These are phyloP conservation scores for Ooceraea biroi DNA, from an alignment of 1,140 invertebrate genomes.

Conservation along the genomic window DNA sequence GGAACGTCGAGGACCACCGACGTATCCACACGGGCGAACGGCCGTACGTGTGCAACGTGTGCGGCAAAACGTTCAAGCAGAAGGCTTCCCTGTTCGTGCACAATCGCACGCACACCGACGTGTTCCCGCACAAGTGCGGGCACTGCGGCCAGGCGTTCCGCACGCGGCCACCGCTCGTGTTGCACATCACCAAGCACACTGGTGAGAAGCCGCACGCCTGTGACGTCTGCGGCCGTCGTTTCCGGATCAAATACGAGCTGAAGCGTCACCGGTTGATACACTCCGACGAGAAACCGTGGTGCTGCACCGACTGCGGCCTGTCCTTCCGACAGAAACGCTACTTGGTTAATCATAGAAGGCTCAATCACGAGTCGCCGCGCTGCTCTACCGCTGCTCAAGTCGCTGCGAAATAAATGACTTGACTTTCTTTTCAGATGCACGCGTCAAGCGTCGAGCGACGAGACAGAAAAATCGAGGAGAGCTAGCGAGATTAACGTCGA, in stretches of 20 bases:
- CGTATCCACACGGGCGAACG: slow-evolving; percentile 89
- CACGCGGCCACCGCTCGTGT: slow-evolving; percentile 86
- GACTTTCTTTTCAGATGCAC: slow-evolving; percentile 77
- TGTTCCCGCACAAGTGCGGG: slow-evolving; percentile 88
- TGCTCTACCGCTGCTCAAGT: neutral
- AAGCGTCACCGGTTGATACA: slow-evolving; percentile 87
- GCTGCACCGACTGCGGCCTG: slow-evolving; percentile 82
- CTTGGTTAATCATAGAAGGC: slow-evolving; percentile 84
- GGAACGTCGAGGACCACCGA: slow-evolving; percentile 86
- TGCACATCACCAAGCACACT: slow-evolving; percentile 89
- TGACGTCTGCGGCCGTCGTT: slow-evolving; percentile 87
- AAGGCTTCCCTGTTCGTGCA: slow-evolving; percentile 87
- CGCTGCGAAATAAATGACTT: slow-evolving; percentile 61
- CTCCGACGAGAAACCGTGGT: slow-evolving; percentile 86
- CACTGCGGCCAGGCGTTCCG: slow-evolving; percentile 89
- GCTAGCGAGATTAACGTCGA: neutral
- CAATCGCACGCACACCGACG: slow-evolving; percentile 86
- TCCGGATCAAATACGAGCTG: slow-evolving; percentile 88
- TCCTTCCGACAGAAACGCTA: slow-evolving; percentile 86
- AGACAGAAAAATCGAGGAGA: neutral
- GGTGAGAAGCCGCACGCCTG: slow-evolving; percentile 90
- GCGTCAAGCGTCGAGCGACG: slow-evolving; percentile 21
- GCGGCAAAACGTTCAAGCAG: slow-evolving; percentile 87
- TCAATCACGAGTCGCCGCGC: slow-evolving; percentile 78
- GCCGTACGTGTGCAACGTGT: slow-evolving; percentile 88